A percentile compares a stretch with the other conserved stretches of the same genome.
These are phyloP conservation scores for Chiloscyllium plagiosum DNA, from an alignment of 2,113 vertebrate genomes.

Conservation along the genomic window DNA sequence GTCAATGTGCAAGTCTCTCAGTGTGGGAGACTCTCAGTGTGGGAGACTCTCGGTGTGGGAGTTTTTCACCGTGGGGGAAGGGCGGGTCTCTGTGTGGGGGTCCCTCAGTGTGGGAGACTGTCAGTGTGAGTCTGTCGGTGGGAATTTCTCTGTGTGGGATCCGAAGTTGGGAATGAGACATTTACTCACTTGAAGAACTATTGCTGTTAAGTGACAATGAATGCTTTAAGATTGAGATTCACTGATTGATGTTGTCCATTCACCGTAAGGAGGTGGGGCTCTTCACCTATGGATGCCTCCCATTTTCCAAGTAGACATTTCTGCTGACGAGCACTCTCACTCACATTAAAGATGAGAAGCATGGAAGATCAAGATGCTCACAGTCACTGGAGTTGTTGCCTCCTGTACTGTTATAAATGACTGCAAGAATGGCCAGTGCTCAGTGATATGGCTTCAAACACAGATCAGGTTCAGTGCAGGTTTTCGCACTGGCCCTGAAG, in stretches of 20 bases:
- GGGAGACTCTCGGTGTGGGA: not conserved
- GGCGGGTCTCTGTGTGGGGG: not conserved
- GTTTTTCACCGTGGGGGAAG: not conserved
- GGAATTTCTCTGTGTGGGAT: not conserved
- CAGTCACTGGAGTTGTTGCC: no score
- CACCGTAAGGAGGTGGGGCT: not conserved
- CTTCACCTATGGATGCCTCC: not conserved
- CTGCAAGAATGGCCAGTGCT: not conserved
- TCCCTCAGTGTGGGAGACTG: not conserved
- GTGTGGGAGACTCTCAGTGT: not conserved
- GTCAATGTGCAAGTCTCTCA: not conserved
- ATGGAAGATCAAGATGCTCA: not conserved
- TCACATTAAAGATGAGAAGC: not conserved
- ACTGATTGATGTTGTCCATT: not conserved
- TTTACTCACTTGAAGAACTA: not conserved
- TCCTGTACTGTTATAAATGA: not conserved
- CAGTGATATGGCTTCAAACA: not conserved
- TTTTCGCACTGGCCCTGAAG: not conserved
- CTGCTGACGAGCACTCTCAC: not conserved
- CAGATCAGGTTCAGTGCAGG: not conserved
- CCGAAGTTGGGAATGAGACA: not conserved
- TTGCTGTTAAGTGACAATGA: not conserved
- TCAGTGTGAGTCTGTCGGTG: not conserved
- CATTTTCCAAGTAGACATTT: not conserved
- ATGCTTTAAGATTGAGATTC: not conserved